These are phyloP conservation scores for Macaca mulatta DNA, from an alignment of 2,113 vertebrate genomes.

Conservation along the genomic window DNA sequence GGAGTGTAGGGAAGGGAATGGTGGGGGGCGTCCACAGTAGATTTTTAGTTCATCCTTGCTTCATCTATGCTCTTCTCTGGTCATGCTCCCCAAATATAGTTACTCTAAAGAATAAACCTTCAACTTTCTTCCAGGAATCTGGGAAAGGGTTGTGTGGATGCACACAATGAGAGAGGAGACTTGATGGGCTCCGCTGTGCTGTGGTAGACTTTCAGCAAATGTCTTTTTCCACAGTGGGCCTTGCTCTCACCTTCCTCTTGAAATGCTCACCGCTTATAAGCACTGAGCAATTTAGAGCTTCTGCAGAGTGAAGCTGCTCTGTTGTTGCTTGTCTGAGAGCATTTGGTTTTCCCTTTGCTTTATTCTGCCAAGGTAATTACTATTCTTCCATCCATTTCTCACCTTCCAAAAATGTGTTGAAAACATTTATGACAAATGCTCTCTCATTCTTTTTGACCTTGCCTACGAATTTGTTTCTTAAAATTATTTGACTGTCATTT, in stretches of 20 bases:
- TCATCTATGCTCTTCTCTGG: neutral
- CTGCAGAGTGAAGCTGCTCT: neutral
- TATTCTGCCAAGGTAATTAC: constrained; percentile 64
- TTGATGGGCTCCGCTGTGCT: neutral
- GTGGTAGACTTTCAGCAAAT: neutral
- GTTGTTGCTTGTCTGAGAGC: constrained; percentile 60
- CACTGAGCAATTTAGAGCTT: neutral
- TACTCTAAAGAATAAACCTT: neutral
- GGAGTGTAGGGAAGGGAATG: neutral
- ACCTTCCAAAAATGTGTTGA: constrained; percentile 66
- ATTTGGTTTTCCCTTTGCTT: constrained; percentile 54
- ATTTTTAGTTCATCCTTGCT: neutral
- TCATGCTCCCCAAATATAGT: neutral
- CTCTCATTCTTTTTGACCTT: constrained; percentile 54
- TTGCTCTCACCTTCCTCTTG: neutral
- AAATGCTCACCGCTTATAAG: neutral
- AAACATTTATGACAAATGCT: constrained; percentile 47
- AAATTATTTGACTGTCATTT: constrained; percentile 30
- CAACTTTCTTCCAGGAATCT: neutral
- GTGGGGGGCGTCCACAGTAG: neutral
- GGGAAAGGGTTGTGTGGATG: neutral
- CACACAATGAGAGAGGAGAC: neutral
- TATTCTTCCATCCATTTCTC: constrained; percentile 44
- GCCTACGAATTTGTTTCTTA: constrained; percentile 21
- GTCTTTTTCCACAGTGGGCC: neutral